Base-by-base conservation (phyloP, 2,888 invertebrate genomes). In the Cerceris rybyensis region DNA sequence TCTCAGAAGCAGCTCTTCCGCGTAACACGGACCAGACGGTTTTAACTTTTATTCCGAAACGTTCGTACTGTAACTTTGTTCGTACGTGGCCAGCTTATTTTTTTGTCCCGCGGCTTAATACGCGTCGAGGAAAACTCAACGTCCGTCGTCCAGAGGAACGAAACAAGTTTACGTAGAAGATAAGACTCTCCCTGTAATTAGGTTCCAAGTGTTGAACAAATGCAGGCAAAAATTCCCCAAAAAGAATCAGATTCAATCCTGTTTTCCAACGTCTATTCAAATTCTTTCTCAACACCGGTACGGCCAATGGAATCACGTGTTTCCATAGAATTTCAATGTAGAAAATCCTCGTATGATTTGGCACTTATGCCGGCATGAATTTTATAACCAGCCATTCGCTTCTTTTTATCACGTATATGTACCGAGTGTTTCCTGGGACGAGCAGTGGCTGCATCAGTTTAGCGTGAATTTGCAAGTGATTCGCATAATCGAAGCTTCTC, bases 401-500 rank as follows among this genome's bases (percentile, higher is more conserved):
- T 7, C 7, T 14, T 52, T 13, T 52, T 52, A 52, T 52, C 52
- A 8, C 14, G 52, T 6, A 52, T 52, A 52, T 13, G n/a, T 52
- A 14, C 13, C 14, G 14, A 13, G 13, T 7, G 13, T 14, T 52
- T 7, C 17, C 7, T n/a, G 46, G 9, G 46, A 11, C 9, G 46
- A n/a, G 52, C n/a, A n/a, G 11, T n/a, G 7, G 52, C 7, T 52
- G 55, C 28, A 7, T 11, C 55, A 54, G 70, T 76, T 74, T 59
- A 72, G 81, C 73, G 71, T 69, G 82, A 83, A 85, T 86, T 85
- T 81, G 82, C 75, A 86, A 88, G 84, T 83, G 82, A 86, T 88
- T 87, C 85, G 85, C 84, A 86, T 88, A 88, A 89, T 88, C 88
- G 87, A 80, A 82, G 80, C 78, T 86, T 70, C 75, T 83, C 70